Evolutionary conservation across 2,797 vertebrate species (phyloP).

Genomic region (Malurus splendens): DNA sequence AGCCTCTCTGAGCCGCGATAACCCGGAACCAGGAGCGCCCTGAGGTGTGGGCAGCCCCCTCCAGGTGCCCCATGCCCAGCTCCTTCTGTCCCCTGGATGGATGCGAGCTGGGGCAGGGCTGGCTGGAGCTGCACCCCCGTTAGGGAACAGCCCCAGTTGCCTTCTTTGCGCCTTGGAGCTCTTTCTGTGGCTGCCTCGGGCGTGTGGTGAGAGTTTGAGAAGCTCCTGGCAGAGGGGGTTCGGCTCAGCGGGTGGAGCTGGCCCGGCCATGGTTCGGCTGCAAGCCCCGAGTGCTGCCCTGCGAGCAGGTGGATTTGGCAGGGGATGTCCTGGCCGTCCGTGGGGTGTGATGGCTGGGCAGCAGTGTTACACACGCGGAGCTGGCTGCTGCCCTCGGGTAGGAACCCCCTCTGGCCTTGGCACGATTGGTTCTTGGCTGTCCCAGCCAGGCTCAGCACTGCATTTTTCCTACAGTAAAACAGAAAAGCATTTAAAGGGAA

Average conservation of each 20-base stretch:
- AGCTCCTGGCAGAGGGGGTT: neutral
- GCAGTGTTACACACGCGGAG: neutral
- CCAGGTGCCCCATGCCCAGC: accelerated
- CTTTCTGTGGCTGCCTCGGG: neutral
- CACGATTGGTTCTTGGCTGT: no score
- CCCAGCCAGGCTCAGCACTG: no score
- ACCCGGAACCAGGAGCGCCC: neutral
- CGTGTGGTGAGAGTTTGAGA: neutral
- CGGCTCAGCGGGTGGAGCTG: neutral
- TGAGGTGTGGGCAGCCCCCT: accelerated
- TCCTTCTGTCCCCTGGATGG: accelerated
- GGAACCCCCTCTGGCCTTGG: no score
- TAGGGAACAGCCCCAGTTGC: accelerated
- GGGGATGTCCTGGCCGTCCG: accelerated
- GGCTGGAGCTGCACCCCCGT: accelerated
- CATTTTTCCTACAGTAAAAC: no score
- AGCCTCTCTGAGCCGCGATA: neutral
- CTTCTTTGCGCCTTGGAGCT: neutral
- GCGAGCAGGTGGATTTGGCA: neutral
- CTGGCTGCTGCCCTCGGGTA: neutral
- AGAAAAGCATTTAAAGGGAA: no score
- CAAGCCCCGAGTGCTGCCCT: neutral
- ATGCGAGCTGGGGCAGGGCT: neutral
- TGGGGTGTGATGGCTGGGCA: neutral
- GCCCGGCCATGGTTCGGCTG: neutral